A percentile compares a stretch with the other conserved stretches of the same genome.
phyloP scores from a whole-genome alignment of 2,888 invertebrate genomes.

The Pristionchus fissidentatus region DNA sequence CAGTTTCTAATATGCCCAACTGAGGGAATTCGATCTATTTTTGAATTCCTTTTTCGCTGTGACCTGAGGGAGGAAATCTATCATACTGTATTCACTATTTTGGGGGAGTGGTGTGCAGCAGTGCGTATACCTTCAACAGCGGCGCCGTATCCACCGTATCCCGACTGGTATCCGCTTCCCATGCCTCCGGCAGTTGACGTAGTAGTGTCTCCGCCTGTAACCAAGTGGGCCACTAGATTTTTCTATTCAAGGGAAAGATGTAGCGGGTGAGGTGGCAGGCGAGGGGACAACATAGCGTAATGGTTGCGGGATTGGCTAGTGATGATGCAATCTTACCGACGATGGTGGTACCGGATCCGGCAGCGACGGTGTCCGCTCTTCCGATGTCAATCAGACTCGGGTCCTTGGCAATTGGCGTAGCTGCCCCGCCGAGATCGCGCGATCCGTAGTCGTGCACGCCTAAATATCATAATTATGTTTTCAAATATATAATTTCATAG shows the following conservation, averaged over 20 bases:
- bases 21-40: too few relatives aligned
- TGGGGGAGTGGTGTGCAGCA: not conserved
- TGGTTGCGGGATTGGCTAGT: not conserved
- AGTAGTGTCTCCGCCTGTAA: slow-evolving; percentile 5
- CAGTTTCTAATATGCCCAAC: too few relatives aligned
- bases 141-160: slow-evolving; percentile 43
- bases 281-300: slow-evolving; percentile 3
- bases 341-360: slow-evolving; percentile 1
- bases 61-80: not conserved
- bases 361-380: not conserved
- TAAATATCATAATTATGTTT: too few relatives aligned
- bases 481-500: too few relatives aligned
- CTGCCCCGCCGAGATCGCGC: slow-evolving; percentile 45
- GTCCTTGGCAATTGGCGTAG: slow-evolving; percentile 25
- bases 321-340: not conserved
- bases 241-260: not conserved
- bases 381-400: slow-evolving; percentile 23
- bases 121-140: slow-evolving; percentile 2
- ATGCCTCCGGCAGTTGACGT: slow-evolving; percentile 6
- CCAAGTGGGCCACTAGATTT: not conserved
- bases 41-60: too few relatives aligned
- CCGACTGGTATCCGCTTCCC: slow-evolving; percentile 9
- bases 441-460: slow-evolving; percentile 44
- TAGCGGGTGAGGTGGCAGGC: not conserved
- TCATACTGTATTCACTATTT: not conserved